Evolutionary conservation across 2,888 invertebrate species (phyloP), one percentile per base, ranked within the genome.

Genomic region (Mesochorus sp.): DNA sequence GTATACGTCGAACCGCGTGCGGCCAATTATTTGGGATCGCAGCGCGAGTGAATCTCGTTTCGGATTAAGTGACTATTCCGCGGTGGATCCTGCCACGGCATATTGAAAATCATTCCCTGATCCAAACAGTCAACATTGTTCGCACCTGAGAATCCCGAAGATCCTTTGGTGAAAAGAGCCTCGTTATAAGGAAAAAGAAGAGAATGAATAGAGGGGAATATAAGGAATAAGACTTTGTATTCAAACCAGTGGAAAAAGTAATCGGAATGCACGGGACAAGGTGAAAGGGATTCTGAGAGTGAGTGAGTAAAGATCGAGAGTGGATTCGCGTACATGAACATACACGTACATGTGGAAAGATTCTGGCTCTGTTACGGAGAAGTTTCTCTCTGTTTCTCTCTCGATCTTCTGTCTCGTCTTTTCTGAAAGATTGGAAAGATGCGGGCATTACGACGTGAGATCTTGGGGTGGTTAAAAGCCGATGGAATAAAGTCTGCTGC

Each of bases 391-490:
- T n/a, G 47, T 19, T 34, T 39, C 14, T 19, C 19, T 47, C 1
- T 44, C 44, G n/a, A n/a, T 44, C 17, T 14, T 47, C 19, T 3
- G 34, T 24, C 34, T 49, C 44, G 44, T 39, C 47, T 12, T 14
- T 17, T 28, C 59, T 14, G 70, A 57, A 59, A 66, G 64, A 78
- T 74, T 51, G 57, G 68, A 78, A 64, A 39, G 62, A 74, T 74
- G 73, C 77, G 55, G 55, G 55, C 53, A 55, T 62, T 57, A 47
- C 42, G 59, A 57, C 21, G 57, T 17, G 42, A 37, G 57, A 71
- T 51, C 68, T 71, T 74, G 80, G n/a, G n/a, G 76, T 76, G 70
- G 75, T 55, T 74, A 72, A 72, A 67, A 76, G 53, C 83, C 68
- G 64, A 12, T 68, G 61, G 14, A 67, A 74, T 67, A 74, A 55